Evolutionary conservation across 2,113 vertebrate genomes (phyloP), one percentile per base, ranked within the genome.

Genomic region (Actenoides lindsayi): DNA sequence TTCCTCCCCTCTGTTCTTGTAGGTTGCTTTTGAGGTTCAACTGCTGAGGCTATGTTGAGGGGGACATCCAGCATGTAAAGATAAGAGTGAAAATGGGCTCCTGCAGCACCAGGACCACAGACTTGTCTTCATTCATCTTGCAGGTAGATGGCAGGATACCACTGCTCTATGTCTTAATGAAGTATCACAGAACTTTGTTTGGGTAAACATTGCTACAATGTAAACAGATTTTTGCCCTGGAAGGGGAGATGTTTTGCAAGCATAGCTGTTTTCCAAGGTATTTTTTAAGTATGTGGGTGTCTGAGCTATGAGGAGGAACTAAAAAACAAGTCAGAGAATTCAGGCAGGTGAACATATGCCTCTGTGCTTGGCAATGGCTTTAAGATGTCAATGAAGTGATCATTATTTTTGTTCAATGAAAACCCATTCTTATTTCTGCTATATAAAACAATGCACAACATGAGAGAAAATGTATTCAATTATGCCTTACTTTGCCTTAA

Each of bases 321-420:
- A 48, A 59, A 59, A 20, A 57, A 59, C 50, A 50, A 78, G 37
- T 18, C 28, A 79, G 53, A 84, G 24, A 87, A 86, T 78, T 20
- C 71, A 68, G 69, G 39, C 74, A 93, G 89, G 89, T 87, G 62
- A 44, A 31, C 73, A 75, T 93, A 77, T 68, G 46, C 20, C 28
- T 97, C 33, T 84, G 27, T 74, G 33, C 27, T 78, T 94, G 51
- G 77, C 82, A 90, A 93, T 84, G 46, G 94, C 62, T 98, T 93
- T 59, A 97, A 96, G 89, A 94, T 82, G 19, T 96, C 96, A 95
- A 83, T 94, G n/a, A 93, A 90, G 70, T 87, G 91, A 81, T 91
- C 44, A 31, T 86, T 96, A 42, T 37, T 90, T 93, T 90, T 86
- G 42, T 75, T 90, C 85, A 87, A 93, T 39, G 42, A 65, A 92